Evolutionary conservation across 1,140 invertebrate species (phyloP), one percentile per base, ranked within the genome.

Genomic region (Thaumetopoea pityocampa): DNA sequence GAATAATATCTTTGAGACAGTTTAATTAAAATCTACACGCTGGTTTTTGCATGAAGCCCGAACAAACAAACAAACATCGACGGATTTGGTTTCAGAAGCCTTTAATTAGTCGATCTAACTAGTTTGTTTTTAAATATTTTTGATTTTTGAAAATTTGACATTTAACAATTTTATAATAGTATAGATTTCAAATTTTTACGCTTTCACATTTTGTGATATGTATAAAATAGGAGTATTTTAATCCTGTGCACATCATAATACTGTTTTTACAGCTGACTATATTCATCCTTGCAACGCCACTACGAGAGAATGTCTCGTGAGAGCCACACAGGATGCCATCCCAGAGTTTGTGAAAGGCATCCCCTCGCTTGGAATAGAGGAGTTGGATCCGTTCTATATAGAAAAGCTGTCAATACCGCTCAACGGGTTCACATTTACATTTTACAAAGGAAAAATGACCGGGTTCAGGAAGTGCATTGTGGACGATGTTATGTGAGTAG

Each of bases 261-360:
- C 18, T 51, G 51, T 62, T 27, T 35, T 70, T 67, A 23, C 60
- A 83, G 79, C 79, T 11, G 74, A 83, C 27, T 83, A 41, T 42
- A 83, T 83, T 9, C 64, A 63, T 15, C 77, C 77, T 0, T 83
- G 79, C 40, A 72, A 76, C n/a, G 58, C 45, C 0, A 65, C 73
- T 5, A 61, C 47, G 0, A 56, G 54, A 14, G 59, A 56, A 38
- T 83, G 79, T 17, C 44, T 81, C 1, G 41, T 77, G 3, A 71
- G 69, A 51, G 22, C 77, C 3, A 78, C 73, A 7, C 73, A 78
- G 16, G 59, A 69, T 3, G 77, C 79, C 0, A 68, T 83, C 5
- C 77, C 77, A 2, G 61, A 68, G 0, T 83, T 83, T 20, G 74
- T 79, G 3, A 73, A 76, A 35, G 79, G 79, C 0, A 52, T 78